Evolutionary conservation across 2,113 vertebrate species (phyloP).

Genomic region (Pangasianodon hypophthalmus): DNA sequence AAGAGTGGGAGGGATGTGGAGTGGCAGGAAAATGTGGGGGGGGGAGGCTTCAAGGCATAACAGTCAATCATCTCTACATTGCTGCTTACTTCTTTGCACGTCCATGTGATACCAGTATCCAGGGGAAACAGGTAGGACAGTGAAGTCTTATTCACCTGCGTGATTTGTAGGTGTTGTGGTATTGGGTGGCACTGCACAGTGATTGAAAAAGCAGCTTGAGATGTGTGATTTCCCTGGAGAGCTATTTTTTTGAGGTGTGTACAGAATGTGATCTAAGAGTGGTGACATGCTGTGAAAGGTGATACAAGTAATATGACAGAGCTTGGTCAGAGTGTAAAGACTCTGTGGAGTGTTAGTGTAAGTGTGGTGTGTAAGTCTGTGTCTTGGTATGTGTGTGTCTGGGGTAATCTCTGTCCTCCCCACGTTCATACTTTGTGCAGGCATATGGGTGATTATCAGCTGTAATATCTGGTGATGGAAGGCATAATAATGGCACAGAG

Average conservation of each 20-base stretch:
- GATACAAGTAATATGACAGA: conserved; percentile 19
- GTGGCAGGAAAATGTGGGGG: conserved; percentile 51
- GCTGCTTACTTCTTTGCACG: not conserved
- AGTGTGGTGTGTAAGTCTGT: not conserved
- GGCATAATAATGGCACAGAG: conserved; percentile 60
- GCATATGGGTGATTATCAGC: conserved; percentile 61
- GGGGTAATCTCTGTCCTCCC: not conserved
- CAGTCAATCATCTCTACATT: conserved; percentile 29
- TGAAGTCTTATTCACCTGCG: conserved; percentile 21
- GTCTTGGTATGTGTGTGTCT: not conserved
- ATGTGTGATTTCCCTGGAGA: conserved; percentile 37
- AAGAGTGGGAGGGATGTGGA: conserved; percentile 18
- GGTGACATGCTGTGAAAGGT: conserved; percentile 25
- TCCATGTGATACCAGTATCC: conserved; percentile 3
- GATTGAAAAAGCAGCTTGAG: conserved; percentile 43
- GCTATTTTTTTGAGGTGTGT: conserved; percentile 44
- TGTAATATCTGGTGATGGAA: conserved; percentile 65
- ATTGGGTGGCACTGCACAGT: conserved; percentile 61
- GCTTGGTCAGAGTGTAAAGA: conserved; percentile 35
- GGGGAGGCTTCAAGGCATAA: conserved; percentile 52
- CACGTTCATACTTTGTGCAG: conserved; percentile 37
- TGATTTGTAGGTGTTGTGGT: not conserved
- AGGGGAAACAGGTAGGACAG: conserved; percentile 23
- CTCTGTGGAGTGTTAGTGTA: conserved; percentile 31
- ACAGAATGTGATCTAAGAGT: conserved; percentile 8